These are phyloP conservation scores for Xanthia togata DNA, from an alignment of 2,888 invertebrate genomes.

Conservation along the genomic window DNA sequence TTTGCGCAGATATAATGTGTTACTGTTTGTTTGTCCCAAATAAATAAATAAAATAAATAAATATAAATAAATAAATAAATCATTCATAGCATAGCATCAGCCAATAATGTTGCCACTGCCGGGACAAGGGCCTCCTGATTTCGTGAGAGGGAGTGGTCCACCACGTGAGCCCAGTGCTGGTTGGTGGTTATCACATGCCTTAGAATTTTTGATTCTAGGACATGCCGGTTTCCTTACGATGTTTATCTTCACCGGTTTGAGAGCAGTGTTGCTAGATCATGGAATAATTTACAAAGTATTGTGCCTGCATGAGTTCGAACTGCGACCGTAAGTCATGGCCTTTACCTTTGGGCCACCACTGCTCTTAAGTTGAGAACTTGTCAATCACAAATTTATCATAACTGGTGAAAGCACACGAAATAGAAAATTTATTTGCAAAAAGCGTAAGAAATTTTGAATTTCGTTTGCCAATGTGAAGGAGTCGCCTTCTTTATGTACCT, in stretches of 20 bases:
- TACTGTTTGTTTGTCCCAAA: too few relatives aligned
- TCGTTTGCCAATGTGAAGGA: too few relatives aligned
- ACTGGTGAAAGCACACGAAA: too few relatives aligned
- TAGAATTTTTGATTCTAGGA: too few relatives aligned
- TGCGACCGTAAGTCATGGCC: background rate
- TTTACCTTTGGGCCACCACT: too few relatives aligned
- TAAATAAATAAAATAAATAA: too few relatives aligned
- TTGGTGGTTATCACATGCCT: background rate
- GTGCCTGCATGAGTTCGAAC: background rate
- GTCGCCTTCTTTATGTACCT: background rate
- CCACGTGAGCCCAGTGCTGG: background rate
- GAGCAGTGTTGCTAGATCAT: background rate
- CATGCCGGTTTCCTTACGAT: background rate
- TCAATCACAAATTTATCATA: too few relatives aligned
- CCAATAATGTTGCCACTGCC: background rate
- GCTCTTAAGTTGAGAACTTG: too few relatives aligned
- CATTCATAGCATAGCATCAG: background rate
- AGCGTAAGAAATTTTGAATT: background rate
- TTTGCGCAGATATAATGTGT: too few relatives aligned
- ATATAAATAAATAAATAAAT: too few relatives aligned
- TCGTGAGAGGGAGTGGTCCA: background rate
- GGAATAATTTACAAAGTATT: background rate
- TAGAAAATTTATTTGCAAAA: background rate
- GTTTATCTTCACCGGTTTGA: background rate
- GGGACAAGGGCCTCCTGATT: background rate